A percentile compares a stretch with the other conserved stretches of the same genome.
Evolutionary conservation across 2,113 vertebrate species (phyloP).

Genomic region (Pagrus major): DNA sequence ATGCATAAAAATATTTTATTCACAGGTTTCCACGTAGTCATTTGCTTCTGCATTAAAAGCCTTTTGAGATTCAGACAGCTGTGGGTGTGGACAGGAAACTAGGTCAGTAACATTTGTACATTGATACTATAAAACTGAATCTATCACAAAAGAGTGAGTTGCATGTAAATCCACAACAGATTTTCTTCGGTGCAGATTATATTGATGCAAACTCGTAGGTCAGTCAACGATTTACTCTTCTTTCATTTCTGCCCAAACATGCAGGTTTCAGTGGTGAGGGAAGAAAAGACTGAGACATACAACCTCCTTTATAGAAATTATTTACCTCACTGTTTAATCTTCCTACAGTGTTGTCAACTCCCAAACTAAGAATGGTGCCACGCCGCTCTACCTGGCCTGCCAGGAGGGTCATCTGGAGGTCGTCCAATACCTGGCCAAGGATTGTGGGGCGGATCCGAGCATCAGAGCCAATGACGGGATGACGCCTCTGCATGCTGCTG

Average conservation of each 20-base stretch:
- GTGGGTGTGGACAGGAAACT: neutral
- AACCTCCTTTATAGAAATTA: neutral
- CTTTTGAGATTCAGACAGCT: neutral
- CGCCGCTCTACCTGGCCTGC: slow-evolving; percentile 97
- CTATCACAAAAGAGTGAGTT: neutral
- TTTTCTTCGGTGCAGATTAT: too few relatives aligned
- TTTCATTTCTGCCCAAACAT: neutral
- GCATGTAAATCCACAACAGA: too few relatives aligned
- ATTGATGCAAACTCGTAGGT: neutral
- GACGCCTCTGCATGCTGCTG: slow-evolving; percentile 94
- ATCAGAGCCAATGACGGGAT: slow-evolving; percentile 93
- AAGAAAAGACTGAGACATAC: neutral
- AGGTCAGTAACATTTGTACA: neutral
- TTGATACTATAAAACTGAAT: neutral
- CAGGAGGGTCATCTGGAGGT: slow-evolving; percentile 98
- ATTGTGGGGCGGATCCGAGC: slow-evolving; percentile 91
- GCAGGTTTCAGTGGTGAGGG: neutral
- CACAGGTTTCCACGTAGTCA: neutral
- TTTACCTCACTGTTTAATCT: slow-evolving; percentile 30
- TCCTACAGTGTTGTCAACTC: slow-evolving; percentile 90
- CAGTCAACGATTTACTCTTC: neutral
- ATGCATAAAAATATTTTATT: neutral
- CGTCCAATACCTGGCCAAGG: slow-evolving; percentile 95
- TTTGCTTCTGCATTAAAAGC: neutral
- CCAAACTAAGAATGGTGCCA: slow-evolving; percentile 98